Evolutionary conservation across 2,113 vertebrate genomes (phyloP).

Genomic region (Dascyllus trimaculatus): DNA sequence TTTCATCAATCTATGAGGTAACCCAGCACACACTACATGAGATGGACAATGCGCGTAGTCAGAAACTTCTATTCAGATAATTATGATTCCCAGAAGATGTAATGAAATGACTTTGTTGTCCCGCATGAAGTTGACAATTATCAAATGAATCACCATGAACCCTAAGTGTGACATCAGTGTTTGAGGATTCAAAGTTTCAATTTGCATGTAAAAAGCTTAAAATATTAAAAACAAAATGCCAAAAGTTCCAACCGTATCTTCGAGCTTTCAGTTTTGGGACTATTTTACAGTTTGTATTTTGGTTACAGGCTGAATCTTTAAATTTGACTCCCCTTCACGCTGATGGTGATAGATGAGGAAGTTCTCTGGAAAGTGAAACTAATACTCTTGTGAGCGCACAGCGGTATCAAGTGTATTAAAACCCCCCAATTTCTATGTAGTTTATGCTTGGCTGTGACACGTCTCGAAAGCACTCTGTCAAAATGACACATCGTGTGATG

Average conservation of each 20-base stretch:
- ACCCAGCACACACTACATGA: too few relatives aligned
- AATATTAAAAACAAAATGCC: background rate
- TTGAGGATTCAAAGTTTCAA: background rate
- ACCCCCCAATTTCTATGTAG: background rate
- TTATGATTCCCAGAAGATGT: background rate
- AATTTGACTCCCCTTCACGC: background rate
- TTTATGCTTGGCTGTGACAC: background rate
- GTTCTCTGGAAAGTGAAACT: slow-evolving; percentile 5
- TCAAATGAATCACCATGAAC: too few relatives aligned
- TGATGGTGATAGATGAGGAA: background rate
- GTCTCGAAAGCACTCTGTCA: slow-evolving; percentile 14
- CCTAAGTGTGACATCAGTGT: too few relatives aligned
- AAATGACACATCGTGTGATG: slow-evolving; percentile 2
- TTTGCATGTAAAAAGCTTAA: background rate
- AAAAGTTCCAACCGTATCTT: background rate
- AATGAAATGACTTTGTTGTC: background rate
- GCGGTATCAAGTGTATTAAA: slow-evolving; percentile 2
- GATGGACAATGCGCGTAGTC: too few relatives aligned
- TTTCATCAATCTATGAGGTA: too few relatives aligned
- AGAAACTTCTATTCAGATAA: too few relatives aligned
- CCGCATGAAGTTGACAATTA: too few relatives aligned
- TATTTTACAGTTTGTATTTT: background rate
- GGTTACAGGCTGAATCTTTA: background rate
- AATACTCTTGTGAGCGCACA: background rate
- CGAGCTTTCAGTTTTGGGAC: background rate